These are phyloP conservation scores for Tricholaema leucomelas DNA, from an alignment of 2,113 vertebrate genomes.

Conservation along the genomic window DNA sequence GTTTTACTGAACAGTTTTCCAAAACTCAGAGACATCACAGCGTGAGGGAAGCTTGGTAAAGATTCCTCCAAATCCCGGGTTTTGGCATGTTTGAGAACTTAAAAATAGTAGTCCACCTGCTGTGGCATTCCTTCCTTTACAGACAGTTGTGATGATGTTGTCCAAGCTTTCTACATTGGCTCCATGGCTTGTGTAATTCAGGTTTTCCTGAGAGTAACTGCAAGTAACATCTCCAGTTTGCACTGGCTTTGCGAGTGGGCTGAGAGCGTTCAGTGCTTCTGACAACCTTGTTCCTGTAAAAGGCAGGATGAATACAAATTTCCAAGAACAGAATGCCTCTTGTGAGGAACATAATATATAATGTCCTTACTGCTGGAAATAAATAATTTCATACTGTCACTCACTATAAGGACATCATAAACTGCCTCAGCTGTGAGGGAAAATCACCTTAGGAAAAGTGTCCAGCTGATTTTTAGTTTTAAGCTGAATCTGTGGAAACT, in stretches of 20 bases:
- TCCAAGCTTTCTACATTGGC: neutral
- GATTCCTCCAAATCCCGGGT: neutral
- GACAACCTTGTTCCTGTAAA: neutral
- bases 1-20: neutral
- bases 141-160: neutral
- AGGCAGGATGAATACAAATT: neutral
- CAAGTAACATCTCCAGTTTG: neutral
- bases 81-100: neutral
- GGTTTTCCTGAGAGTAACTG: neutral
- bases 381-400: conserved; percentile 1
- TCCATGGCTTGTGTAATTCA: neutral
- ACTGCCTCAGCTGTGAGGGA: neutral
- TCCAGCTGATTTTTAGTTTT: conserved; percentile 13
- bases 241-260: neutral
- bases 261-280: neutral
- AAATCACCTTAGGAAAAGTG: neutral
- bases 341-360: neutral
- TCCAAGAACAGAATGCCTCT: neutral
- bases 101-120: neutral
- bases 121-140: neutral
- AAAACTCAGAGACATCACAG: neutral
- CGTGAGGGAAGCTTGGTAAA: neutral
- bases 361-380: conserved; percentile 18
- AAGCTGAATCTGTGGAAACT: neutral
- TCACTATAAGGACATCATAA: neutral